Evolutionary conservation across 2,888 invertebrate species (phyloP), one percentile per base, ranked within the genome.

Genomic region (Flexamia atlantica): DNA sequence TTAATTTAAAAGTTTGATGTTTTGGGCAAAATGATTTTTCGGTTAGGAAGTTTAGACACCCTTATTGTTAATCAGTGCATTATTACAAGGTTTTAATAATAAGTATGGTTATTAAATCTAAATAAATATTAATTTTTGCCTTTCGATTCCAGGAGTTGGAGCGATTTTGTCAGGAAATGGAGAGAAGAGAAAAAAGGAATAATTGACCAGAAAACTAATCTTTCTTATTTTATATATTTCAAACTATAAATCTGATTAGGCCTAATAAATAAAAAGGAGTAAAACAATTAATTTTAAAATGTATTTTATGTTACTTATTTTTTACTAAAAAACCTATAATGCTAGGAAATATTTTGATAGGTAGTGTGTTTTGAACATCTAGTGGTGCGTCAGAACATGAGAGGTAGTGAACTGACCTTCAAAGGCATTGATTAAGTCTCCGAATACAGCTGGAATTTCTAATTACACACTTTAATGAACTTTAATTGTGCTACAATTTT

Each of bases 131-230:
- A 23, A 53, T 53, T 10, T 53, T 2, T 53, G 23, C 23, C 7
- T 53, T 57, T 50, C 1, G 1, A 17, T 57, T 83, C 5, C 28
- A 83, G 83, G 83, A 83, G 74, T 25, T 83, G 60, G 83, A 83
- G 57, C 57, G 83, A 57, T 83, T 76, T 36, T 79, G 83, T 42
- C 74, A 79, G 36, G 83, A 83, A 20, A 74, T 83, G 36, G 83
- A 83, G 32, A 76, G 83, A 40, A 76, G 42, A 60, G 76, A 83
- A 40, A 83, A 64, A 40, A 36, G 74, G 28, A 76, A 28, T 40
- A 23, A 28, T 32, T 70, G 46, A 46, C 46, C n/a, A 12, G n/a
- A 3, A 46, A 36, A 36, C 9, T n/a, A n/a, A n/a, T n/a, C n/a
- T n/a, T n/a, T n/a, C n/a, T n/a, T n/a, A n/a, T n/a, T n/a, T n/a